Conservation (phyloP, 2,888 invertebrate genomes). For the Drosophila koepferae region DNA sequence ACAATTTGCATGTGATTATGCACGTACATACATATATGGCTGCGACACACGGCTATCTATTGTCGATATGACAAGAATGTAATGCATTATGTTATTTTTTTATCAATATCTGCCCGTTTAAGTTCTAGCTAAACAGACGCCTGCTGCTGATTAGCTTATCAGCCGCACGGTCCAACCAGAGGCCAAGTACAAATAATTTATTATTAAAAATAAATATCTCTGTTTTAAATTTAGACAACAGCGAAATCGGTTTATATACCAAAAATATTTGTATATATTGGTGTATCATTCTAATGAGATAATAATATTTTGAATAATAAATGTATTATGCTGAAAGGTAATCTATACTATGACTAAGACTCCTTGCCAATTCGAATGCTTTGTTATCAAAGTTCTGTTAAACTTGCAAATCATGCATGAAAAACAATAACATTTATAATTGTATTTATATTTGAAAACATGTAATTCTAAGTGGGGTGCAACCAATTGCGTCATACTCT, state of each 20-base stretch:
- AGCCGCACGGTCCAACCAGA: conserved; percentile 15
- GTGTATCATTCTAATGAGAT: neutral
- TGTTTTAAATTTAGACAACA: conserved; percentile 57
- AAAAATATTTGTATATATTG: neutral
- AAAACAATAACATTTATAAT: neutral
- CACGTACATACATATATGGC: conserved; percentile 1
- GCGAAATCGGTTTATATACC: neutral
- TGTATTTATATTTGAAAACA: neutral
- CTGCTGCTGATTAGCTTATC: conserved; percentile 45
- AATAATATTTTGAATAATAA: conserved; percentile 22
- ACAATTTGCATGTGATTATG: conserved; percentile 9
- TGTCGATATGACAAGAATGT: conserved; percentile 34
- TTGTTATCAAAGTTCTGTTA: neutral
- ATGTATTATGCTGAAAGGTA: conserved; percentile 38
- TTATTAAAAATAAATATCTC: conserved; percentile 37
- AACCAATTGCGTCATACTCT: too few species aligned
- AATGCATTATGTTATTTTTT: conserved; percentile 14
- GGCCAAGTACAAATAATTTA: conserved; percentile 34
- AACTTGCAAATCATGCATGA: neutral
- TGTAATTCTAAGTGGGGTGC: too few species aligned
- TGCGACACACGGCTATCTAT: conserved; percentile 20
- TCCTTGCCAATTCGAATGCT: neutral
- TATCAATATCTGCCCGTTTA: conserved; percentile 1
- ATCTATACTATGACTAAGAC: conserved; percentile 33
- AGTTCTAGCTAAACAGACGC: conserved; percentile 4